phyloP scores from a whole-genome alignment of 2,797 vertebrate species.

The Scleropages formosus region DNA sequence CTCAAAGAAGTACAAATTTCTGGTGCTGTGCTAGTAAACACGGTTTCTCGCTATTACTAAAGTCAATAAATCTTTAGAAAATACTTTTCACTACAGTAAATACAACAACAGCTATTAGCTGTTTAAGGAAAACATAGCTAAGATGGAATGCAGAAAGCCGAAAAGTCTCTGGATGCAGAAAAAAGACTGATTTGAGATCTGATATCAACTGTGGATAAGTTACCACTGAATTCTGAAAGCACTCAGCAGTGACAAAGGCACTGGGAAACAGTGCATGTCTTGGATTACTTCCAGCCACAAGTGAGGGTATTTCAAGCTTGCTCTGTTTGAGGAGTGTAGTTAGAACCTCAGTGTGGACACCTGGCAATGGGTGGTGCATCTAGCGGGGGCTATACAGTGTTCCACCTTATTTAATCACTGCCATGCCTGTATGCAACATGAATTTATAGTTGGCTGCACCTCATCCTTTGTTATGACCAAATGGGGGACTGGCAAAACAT shows the following conservation, averaged over 20 bases:
- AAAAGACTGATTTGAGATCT: neutral
- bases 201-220: neutral
- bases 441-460: conserved; percentile 56
- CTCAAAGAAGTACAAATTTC: neutral
- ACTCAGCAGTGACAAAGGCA: neutral
- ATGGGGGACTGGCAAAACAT: conserved; percentile 8
- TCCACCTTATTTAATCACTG: conserved; percentile 26
- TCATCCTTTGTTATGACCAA: conserved; percentile 40
- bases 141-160: too few relatives aligned
- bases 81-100: neutral
- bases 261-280: neutral
- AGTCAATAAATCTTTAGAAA: neutral
- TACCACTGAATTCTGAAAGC: neutral
- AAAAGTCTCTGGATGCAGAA: neutral
- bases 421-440: conserved; percentile 26
- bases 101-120: neutral
- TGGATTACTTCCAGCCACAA: neutral
- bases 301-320: neutral
- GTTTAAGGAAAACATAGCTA: neutral
- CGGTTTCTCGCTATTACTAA: neutral
- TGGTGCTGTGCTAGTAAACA: neutral
- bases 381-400: neutral
- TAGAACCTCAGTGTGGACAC: too few relatives aligned
- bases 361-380: too few relatives aligned
- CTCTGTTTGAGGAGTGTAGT: neutral